These are phyloP conservation scores for Digitonthophagus gazella DNA, from an alignment of 2,888 invertebrate genomes.

Conservation along the genomic window DNA sequence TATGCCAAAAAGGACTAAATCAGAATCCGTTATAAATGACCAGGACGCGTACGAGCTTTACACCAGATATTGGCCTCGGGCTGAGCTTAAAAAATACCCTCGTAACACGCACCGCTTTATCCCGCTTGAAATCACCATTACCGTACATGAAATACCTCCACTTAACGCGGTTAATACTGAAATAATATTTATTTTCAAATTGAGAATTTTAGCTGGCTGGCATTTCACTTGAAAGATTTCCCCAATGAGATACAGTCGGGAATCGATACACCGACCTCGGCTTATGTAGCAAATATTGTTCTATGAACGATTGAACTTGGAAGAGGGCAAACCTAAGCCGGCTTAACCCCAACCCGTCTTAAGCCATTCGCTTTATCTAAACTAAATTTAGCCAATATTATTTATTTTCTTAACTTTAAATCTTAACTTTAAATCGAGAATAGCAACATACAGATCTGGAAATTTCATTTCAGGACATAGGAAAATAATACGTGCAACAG, in stretches of 20 bases:
- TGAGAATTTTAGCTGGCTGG: too few relatives aligned
- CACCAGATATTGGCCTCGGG: background rate
- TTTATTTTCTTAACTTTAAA: background rate
- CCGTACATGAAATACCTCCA: background rate
- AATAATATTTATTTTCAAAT: background rate
- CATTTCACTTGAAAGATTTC: background rate
- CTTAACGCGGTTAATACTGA: background rate
- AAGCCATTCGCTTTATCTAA: background rate
- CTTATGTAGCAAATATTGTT: background rate
- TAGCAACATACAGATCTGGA: too few relatives aligned
- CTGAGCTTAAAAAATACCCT: background rate
- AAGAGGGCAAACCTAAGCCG: background rate
- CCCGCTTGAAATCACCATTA: background rate
- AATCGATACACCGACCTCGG: background rate
- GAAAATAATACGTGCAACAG: too few relatives aligned
- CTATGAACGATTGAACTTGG: background rate
- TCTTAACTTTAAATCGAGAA: background rate
- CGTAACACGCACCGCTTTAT: background rate
- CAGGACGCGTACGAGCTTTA: background rate
- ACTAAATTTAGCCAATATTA: background rate
- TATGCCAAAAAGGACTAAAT: background rate
- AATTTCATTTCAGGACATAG: too few relatives aligned
- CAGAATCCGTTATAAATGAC: background rate
- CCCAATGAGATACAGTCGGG: background rate
- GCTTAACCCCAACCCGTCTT: background rate